Evolutionary conservation across 2,797 vertebrate species (phyloP).

Genomic region (Ctenopoma kingsleyae): DNA sequence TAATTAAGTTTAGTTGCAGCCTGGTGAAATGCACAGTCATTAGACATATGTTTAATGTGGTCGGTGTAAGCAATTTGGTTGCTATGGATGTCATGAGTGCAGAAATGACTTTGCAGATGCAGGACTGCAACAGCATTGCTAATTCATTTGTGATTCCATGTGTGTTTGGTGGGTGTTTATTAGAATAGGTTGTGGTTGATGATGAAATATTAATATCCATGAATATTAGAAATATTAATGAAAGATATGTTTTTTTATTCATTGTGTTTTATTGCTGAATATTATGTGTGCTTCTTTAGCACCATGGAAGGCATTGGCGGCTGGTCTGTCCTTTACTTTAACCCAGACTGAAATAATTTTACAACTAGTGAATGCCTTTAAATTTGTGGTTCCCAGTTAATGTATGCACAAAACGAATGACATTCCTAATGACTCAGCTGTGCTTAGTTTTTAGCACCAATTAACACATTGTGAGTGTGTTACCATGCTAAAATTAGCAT

Average conservation of each 20-base stretch:
- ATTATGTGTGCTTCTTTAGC: neutral
- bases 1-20: slow-evolving; percentile 60
- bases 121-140: neutral
- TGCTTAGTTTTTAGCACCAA: too few relatives aligned
- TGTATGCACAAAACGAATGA: too few relatives aligned
- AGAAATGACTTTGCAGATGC: slow-evolving; percentile 32
- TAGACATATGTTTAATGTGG: slow-evolving; percentile 31
- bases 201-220: neutral
- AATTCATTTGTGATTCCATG: neutral
- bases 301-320: neutral
- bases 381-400: too few relatives aligned
- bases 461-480: too few relatives aligned
- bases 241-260: neutral
- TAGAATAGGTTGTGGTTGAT: neutral
- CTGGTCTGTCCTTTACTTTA: too few relatives aligned
- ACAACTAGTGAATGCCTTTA: neutral
- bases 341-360: neutral
- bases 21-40: slow-evolving; percentile 35
- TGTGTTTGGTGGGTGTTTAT: neutral
- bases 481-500: neutral
- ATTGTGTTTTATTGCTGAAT: neutral
- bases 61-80: slow-evolving; percentile 7
- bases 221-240: neutral
- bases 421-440: too few relatives aligned
- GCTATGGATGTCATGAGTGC: neutral